Evolutionary conservation across 2,888 invertebrate species (phyloP), one percentile per base, ranked within the genome.

Genomic region (Ditylenchus weischeri): DNA sequence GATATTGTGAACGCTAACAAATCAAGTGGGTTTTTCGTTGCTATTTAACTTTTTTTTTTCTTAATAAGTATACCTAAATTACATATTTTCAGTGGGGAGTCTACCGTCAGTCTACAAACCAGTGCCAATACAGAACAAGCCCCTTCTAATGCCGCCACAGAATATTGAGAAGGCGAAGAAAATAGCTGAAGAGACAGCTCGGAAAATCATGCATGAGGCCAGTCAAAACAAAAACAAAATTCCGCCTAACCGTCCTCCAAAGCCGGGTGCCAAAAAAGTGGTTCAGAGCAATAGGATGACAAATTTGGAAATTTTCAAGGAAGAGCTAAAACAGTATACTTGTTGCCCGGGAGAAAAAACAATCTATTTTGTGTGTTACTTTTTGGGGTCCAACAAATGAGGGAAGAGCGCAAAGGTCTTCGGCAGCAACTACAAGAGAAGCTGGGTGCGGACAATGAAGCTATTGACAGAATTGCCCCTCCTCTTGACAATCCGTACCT

Each of bases 301-400:
- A 83, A 96, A 98, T 85, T 86, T 99, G 72, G 98, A 99, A 84
- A 86, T 92, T 19, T 99, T 99, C 83, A 99, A 99, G 84, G 96
- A 98, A 84, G 98, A 99, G 85, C 85, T 99, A 57, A 90, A 93
- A 87, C 90, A 90, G 92, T 92, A 84, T 87, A 88, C 85, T 64
- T 64, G 64, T 65, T 49, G 63, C 38, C 57, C 18, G 19, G 21
- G 47, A 11, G 21, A 36, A 35, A 36, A 13, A 7, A 19, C 1
- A 7, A 13, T 29, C 35, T 59, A 15, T 23, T 60, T 23, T 59
- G 18, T 29, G 48, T 54, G 13, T 15, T 43, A 15, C 1, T 43
- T 50, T 77, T 18, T 77, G 94, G 93, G 85, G 93, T 95, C 75
- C 98, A 98, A 86, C 93, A 95, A 84, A 95, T 96, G 84, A 88